Percentiles rank a stretch among this genome's conserved stretches.
These are phyloP conservation scores for Halocynthia aurantium DNA, from an alignment of 23 tunicate genomes.

Conservation along the genomic window DNA sequence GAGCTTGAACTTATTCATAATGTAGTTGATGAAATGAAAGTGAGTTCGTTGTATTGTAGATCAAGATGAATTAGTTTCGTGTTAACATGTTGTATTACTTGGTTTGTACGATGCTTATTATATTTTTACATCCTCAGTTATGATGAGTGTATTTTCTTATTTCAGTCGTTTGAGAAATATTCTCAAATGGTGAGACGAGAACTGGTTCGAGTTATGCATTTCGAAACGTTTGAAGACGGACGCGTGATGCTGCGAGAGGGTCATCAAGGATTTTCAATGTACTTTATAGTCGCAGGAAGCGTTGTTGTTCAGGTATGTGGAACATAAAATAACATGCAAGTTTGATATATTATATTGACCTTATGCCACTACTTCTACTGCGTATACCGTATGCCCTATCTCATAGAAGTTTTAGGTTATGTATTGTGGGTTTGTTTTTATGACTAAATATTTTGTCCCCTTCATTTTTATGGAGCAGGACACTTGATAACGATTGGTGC, in stretches of 20 bases:
- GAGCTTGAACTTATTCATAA: constrained; percentile 63
- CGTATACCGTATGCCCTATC: no score
- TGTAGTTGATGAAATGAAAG: constrained; percentile 81
- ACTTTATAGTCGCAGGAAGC: constrained; percentile 75
- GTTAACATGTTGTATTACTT: no score
- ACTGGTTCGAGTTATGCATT: constrained; percentile 60
- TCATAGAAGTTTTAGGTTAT: no score
- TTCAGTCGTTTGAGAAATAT: constrained; percentile 65
- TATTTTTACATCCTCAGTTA: no score
- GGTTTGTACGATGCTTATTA: no score
- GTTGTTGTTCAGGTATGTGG: constrained; percentile 71
- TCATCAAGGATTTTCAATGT: constrained; percentile 75
- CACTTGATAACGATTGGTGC: no score
- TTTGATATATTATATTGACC: no score
- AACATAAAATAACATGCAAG: not conserved
- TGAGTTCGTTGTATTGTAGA: constrained; percentile 1
- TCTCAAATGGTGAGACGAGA: constrained; percentile 51
- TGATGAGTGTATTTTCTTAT: not conserved
- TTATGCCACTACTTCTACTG: no score
- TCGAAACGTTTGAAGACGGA: constrained; percentile 77
- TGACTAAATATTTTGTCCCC: no score
- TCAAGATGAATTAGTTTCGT: no score
- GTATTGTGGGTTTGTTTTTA: no score
- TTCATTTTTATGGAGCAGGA: no score
- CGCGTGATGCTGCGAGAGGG: constrained; percentile 81